These are phyloP conservation scores for Ichneumoninae sp. DNA, from an alignment of 2,888 invertebrate species.

Conservation along the genomic window DNA sequence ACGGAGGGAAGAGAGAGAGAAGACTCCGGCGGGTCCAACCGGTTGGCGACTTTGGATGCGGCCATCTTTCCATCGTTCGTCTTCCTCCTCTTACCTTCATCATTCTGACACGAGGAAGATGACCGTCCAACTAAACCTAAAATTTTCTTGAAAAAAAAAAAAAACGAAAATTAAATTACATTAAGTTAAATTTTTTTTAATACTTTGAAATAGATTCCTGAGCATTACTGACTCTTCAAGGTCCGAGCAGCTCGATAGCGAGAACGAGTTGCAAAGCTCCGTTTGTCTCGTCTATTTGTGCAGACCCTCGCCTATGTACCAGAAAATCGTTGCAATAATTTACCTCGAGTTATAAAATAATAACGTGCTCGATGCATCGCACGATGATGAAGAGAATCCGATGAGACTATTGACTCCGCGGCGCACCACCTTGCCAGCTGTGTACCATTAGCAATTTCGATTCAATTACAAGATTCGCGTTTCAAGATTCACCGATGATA, in stretches of 20 bases:
- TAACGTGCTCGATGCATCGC: background rate
- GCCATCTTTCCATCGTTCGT: conserved; percentile 81
- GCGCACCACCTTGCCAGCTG: conserved; percentile 50
- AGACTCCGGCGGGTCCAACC: conserved; percentile 76
- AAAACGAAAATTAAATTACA: background rate
- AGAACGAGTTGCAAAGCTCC: background rate
- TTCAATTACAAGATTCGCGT: conserved; percentile 78
- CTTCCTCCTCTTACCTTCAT: conserved; percentile 76
- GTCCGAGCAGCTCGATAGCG: background rate
- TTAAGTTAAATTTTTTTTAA: background rate
- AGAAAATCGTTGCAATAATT: conserved; percentile 3
- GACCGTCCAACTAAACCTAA: background rate
- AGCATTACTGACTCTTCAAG: background rate
- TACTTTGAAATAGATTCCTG: background rate
- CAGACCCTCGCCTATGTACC: background rate
- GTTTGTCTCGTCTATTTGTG: conserved; percentile 1
- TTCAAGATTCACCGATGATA: conserved; percentile 78
- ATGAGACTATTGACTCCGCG: conserved; percentile 67
- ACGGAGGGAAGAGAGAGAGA: background rate
- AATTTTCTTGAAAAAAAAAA: background rate
- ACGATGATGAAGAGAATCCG: background rate
- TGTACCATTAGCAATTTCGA: conserved; percentile 78
- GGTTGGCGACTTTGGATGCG: conserved; percentile 82
- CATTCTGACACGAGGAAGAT: conserved; percentile 44
- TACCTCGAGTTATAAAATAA: background rate